Percentiles rank a stretch among this genome's conserved stretches.
These are phyloP conservation scores for Camponotus pennsylvanicus DNA, from an alignment of 1,140 invertebrate species.

Conservation along the genomic window DNA sequence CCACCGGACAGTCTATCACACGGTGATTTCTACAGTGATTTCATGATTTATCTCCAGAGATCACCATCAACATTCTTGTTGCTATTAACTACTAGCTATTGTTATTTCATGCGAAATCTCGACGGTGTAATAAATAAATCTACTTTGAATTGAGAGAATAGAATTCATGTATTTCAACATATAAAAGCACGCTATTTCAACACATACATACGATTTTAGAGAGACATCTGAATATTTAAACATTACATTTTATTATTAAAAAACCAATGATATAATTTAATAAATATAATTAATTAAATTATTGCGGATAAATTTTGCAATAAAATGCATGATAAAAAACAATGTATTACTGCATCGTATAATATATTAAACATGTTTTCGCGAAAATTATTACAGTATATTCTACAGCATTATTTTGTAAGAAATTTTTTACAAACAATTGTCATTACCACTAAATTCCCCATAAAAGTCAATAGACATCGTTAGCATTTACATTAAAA, in stretches of 20 bases:
- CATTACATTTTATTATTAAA: background rate
- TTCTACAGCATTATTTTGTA: background rate
- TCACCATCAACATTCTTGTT: background rate
- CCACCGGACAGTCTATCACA: background rate
- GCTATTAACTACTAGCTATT: conserved; percentile 26
- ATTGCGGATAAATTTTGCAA: background rate
- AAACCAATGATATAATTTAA: background rate
- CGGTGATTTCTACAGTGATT: conserved; percentile 18
- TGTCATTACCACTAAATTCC: too few species aligned
- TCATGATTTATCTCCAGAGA: conserved; percentile 36
- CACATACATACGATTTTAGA: background rate
- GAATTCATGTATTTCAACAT: conserved; percentile 1
- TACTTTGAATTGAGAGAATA: conserved; percentile 12
- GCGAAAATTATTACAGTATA: background rate
- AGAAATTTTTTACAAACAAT: background rate
- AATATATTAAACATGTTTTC: background rate
- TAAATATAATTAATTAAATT: conserved; percentile 6
- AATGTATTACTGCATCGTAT: background rate
- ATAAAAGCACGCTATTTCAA: background rate
- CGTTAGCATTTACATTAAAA: conserved; percentile 22
- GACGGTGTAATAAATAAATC: conserved; percentile 15
- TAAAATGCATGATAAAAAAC: background rate
- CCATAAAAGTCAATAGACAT: background rate
- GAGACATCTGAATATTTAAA: too few species aligned
- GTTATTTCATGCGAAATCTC: conserved; percentile 23